Percentiles rank a stretch among this genome's conserved stretches.
These are phyloP conservation scores for Leptopterna dolabrata DNA, from an alignment of 2,888 invertebrate species.

Conservation along the genomic window DNA sequence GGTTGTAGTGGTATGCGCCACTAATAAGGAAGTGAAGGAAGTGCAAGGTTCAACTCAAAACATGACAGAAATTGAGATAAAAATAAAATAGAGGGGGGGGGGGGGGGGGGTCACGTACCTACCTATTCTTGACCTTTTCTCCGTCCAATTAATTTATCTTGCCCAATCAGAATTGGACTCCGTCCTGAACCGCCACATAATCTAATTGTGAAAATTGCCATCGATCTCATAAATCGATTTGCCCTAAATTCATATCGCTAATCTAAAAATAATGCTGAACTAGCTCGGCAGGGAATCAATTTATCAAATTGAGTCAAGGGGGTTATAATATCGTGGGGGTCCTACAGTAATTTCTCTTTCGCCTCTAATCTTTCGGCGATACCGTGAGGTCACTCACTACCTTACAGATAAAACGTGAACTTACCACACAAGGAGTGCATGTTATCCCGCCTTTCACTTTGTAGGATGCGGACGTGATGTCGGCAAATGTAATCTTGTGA, in stretches of 20 bases:
- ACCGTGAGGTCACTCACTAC: not conserved
- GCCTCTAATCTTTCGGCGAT: not conserved
- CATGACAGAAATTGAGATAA: no score
- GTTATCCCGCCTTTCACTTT: constrained; percentile 86
- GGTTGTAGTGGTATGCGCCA: no score
- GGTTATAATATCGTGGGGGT: not conserved
- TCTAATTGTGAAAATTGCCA: not conserved
- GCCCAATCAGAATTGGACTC: not conserved
- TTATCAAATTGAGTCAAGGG: not conserved
- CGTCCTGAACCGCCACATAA: not conserved
- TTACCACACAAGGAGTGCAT: constrained; percentile 88
- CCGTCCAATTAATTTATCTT: not conserved
- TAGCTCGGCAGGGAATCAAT: not conserved
- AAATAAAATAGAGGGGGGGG: no score
- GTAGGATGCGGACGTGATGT: constrained; percentile 89
- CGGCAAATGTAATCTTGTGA: constrained; percentile 80
- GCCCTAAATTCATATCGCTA: not conserved
- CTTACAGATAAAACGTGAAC: constrained; percentile 62
- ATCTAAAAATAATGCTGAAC: not conserved
- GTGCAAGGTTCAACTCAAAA: no score
- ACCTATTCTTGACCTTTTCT: no score
- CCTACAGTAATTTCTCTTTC: not conserved
- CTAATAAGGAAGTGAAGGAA: no score
- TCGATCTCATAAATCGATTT: not conserved
- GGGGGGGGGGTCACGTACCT: no score